phyloP scores from a whole-genome alignment of 2,797 vertebrate genomes.

The Cryptoblepharus egeriae region DNA sequence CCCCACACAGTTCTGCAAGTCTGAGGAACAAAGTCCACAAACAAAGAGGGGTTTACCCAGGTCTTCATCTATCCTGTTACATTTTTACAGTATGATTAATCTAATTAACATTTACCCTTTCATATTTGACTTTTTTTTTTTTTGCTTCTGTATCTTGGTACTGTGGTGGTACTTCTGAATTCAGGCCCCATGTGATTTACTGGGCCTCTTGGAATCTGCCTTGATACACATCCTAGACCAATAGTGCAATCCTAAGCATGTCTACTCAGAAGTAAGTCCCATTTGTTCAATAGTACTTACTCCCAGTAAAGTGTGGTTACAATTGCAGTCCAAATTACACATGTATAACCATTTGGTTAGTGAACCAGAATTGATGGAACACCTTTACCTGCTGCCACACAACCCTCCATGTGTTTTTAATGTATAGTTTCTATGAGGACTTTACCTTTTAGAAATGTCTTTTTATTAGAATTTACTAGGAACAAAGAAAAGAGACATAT shows the following conservation, averaged over 20 bases:
- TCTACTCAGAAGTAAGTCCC: too few species aligned
- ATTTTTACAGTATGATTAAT: background rate
- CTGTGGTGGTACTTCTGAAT: background rate
- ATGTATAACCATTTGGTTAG: background rate
- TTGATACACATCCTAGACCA: background rate
- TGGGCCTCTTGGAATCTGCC: background rate
- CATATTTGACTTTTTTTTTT: too few species aligned
- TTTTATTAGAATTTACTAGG: slow-evolving; percentile 64
- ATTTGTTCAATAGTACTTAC: too few species aligned
- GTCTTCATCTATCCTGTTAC: background rate
- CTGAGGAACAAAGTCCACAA: too few species aligned
- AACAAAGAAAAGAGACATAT: slow-evolving; percentile 52
- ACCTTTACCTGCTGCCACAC: background rate
- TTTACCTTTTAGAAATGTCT: slow-evolving; percentile 54
- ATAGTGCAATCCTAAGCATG: too few species aligned
- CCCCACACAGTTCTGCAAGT: background rate
- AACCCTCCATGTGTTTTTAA: slow-evolving; percentile 8
- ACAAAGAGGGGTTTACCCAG: background rate
- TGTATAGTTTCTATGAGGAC: slow-evolving; percentile 42
- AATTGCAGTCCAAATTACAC: too few species aligned
- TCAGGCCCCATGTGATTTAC: background rate
- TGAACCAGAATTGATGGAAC: accelerated
- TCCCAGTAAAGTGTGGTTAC: too few species aligned
- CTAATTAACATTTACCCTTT: background rate
- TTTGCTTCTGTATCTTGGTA: background rate